Base-by-base conservation (phyloP, 1,140 invertebrate genomes). In the Ctenoplectra terminalis region DNA sequence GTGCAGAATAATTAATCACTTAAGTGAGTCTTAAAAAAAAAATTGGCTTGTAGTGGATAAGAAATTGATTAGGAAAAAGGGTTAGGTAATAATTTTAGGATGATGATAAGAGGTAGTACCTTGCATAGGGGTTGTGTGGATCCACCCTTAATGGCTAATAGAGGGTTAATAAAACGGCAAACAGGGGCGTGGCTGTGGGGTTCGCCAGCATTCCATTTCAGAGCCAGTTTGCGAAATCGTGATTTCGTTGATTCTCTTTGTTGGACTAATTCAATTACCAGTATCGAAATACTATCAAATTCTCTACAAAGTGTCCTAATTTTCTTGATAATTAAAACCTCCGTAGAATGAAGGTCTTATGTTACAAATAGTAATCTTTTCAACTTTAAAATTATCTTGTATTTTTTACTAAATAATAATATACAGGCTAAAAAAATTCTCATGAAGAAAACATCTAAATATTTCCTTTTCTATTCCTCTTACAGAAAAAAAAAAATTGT, bases 81-180 rank as follows among this genome's bases (percentile, higher is more conserved):
- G 37, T n/a, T 31, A 23, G 46, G 34, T 56, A 69, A 73, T 85
- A 78, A 63, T 63, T 29, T 13, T 20, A 4, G 64, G 20, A 20
- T 4, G 56, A 46, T 61, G n/a, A 66, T 26, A 29, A 50, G 37
- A 31, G 50, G 4, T 40, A 31, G 46, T 34, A 58, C 69, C 54
- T n/a, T n/a, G n/a, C 56, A 58, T 13, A 60, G 54, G 58, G 50
- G 37, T 69, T 20, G 6, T 8, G 60, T 66, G 26, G 58, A 5
- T 40, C n/a, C n/a, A 46, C 60, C 54, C 46, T n/a, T 46, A 40
- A 50, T 26, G 52, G 26, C 54, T 82, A 87, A 85, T 82, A 82
- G 52, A 52, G 37, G 37, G 31, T 60, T 85, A 85, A 86, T 86
- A 69, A 86, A 74, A 64, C 15, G 46, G 60, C 70, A 83, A 87